Evolutionary conservation across 2,888 invertebrate species (phyloP), one percentile per base, ranked within the genome.

Genomic region (Caradrina clavipalpis): DNA sequence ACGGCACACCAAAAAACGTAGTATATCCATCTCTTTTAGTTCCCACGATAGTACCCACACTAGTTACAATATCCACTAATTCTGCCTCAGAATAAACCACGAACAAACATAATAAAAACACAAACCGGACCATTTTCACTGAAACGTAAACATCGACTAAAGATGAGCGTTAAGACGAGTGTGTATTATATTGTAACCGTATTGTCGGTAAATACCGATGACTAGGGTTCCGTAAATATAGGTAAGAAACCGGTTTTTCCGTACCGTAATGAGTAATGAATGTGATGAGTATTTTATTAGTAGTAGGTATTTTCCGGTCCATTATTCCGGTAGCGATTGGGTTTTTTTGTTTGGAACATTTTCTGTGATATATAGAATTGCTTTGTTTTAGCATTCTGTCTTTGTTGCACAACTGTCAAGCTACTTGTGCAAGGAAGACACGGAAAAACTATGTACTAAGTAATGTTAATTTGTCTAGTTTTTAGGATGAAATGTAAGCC

Each of bases 1-100:
- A 94, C 0, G 94, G 94, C 39, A 95, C 87, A 7, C 94, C 94
- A 65, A 92, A 87, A 66, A 88, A 95, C 47, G 92, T 90, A 6
- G 83, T 83, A 57, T 90, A 92, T 10, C 85, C 84, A 0, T 89
- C 89, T 65, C 88, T 87, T 22, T 57, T 72, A 10, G 87, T 71
- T 0, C 93, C 93, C 4, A 80, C 64, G 1, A 93, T 81, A 5
- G 77, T 59, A 1, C 93, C 93, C 31, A 81, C 86, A 7, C 75
- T 77, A 0, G 89, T 90, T 0, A 76, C 64, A n/a, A 92, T 90
- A 15, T 61, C 21, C 7, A 69, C 51, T 50, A 26, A 47, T 7
- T 65, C 56, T 0, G 70, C 60, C 4, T 53, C 22, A 21, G 60
- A 50, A 2, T 51, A 65, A 6, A 42, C 51, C 10, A 49, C 26